A percentile compares a stretch with the other conserved stretches of the same genome.
Evolutionary conservation across 2,888 invertebrate genomes (phyloP).

Genomic region (Lochmaea capreae): DNA sequence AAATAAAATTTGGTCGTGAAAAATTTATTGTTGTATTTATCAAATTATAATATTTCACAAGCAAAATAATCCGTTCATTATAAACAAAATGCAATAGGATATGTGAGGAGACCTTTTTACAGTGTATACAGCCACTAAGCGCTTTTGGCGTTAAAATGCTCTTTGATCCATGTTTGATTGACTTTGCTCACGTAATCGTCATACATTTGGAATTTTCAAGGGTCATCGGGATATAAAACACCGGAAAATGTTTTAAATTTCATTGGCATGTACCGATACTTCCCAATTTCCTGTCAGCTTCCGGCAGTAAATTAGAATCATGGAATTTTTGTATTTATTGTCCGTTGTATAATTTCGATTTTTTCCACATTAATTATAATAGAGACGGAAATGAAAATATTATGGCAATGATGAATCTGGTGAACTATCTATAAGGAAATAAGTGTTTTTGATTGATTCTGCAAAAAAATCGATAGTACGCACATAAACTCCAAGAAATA

Average conservation of each 20-base stretch:
- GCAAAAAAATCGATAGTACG: too few species aligned
- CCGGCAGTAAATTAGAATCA: neutral
- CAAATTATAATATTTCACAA: too few species aligned
- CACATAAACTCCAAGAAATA: too few species aligned
- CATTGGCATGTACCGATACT: conserved; percentile 2
- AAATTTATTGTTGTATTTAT: too few species aligned
- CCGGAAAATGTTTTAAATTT: conserved; percentile 5
- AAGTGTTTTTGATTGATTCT: too few species aligned
- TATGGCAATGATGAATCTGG: too few species aligned
- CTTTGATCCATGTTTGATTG: conserved; percentile 1
- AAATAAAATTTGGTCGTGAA: too few species aligned
- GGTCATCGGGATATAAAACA: neutral
- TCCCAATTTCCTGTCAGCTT: neutral
- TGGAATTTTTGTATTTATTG: neutral
- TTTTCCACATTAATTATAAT: neutral
- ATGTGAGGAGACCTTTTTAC: neutral
- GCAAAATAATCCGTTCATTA: neutral
- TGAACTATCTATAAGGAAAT: too few species aligned
- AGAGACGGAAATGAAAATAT: too few species aligned
- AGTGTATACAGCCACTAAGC: neutral
- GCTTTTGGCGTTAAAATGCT: neutral
- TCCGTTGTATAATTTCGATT: neutral
- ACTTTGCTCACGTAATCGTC: conserved; percentile 1
- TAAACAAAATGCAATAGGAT: neutral
- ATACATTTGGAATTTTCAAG: neutral